These are phyloP conservation scores for Podargus strigoides DNA, from an alignment of 2,797 vertebrate species.

Conservation along the genomic window DNA sequence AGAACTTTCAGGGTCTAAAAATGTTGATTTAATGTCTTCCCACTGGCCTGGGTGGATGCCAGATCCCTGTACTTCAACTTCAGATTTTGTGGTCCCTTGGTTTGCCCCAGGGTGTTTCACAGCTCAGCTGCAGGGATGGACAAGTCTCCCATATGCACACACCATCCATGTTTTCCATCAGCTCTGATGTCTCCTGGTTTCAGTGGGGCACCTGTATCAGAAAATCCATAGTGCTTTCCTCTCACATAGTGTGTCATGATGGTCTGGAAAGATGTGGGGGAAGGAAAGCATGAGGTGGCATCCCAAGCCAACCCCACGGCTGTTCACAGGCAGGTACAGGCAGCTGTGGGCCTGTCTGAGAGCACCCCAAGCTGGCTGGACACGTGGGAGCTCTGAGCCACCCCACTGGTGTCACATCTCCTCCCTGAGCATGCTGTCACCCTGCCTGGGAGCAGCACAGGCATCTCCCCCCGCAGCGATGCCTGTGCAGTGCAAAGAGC, in stretches of 20 bases:
- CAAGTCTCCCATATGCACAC: neutral
- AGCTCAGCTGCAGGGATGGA: neutral
- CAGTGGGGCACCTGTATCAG: neutral
- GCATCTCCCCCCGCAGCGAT: rapidly evolving
- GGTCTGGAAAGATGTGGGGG: neutral
- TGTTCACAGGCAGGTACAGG: neutral
- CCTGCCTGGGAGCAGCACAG: neutral
- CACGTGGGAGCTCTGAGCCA: neutral
- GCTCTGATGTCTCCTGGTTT: neutral
- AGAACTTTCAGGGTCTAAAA: neutral
- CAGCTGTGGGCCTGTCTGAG: neutral
- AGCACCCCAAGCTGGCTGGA: neutral
- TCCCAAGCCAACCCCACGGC: neutral
- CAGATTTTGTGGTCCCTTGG: neutral
- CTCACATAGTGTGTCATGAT: rapidly evolving
- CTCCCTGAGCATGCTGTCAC: rapidly evolving
- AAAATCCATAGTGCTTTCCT: neutral
- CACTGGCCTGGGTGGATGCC: neutral
- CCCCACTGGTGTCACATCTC: neutral
- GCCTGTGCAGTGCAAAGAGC: neutral
- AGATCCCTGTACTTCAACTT: neutral
- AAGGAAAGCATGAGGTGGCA: neutral
- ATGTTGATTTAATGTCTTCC: neutral
- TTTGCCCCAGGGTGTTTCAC: neutral
- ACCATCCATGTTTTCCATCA: neutral